Conservation (phyloP, 1,140 invertebrate species). For the Caenorhabditis remanei region DNA sequence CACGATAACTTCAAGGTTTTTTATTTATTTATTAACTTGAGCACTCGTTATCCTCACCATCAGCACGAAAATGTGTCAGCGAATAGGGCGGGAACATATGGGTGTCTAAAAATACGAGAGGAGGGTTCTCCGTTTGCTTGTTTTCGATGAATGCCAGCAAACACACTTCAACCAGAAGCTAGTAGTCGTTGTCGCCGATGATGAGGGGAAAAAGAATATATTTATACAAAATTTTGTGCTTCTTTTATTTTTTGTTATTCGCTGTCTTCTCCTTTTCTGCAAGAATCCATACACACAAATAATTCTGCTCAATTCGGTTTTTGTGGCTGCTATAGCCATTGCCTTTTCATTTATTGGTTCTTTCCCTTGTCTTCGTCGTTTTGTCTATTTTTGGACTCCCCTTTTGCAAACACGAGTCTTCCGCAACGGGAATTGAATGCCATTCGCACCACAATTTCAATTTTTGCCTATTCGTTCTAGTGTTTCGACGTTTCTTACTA, state of each 20-base stretch:
- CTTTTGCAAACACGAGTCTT: slow-evolving; percentile 31
- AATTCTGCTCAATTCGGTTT: slow-evolving; percentile 5
- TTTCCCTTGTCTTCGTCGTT: not conserved
- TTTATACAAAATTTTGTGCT: not conserved
- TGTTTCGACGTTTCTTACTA: not conserved
- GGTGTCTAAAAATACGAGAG: not conserved
- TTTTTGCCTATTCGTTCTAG: not conserved
- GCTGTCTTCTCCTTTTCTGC: not conserved
- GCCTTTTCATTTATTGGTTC: slow-evolving; percentile 42
- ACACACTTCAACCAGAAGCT: slow-evolving; percentile 13
- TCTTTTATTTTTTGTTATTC: slow-evolving; percentile 9
- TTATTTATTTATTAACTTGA: not conserved
- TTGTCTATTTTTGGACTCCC: slow-evolving; percentile 42
- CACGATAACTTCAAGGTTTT: too few relatives aligned
- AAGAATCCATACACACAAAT: not conserved
- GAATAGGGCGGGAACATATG: not conserved
- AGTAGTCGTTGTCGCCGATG: not conserved
- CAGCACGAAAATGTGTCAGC: not conserved
- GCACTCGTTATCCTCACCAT: not conserved
- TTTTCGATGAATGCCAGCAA: slow-evolving; percentile 22
- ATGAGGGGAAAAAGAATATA: not conserved
- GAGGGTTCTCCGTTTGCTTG: not conserved
- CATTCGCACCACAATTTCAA: slow-evolving; percentile 36
- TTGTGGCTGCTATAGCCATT: slow-evolving; percentile 30
- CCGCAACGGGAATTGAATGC: slow-evolving; percentile 15